Evolutionary conservation across 2,797 vertebrate species (phyloP), one percentile per base, ranked within the genome.

Genomic region (Danio aesculapii): DNA sequence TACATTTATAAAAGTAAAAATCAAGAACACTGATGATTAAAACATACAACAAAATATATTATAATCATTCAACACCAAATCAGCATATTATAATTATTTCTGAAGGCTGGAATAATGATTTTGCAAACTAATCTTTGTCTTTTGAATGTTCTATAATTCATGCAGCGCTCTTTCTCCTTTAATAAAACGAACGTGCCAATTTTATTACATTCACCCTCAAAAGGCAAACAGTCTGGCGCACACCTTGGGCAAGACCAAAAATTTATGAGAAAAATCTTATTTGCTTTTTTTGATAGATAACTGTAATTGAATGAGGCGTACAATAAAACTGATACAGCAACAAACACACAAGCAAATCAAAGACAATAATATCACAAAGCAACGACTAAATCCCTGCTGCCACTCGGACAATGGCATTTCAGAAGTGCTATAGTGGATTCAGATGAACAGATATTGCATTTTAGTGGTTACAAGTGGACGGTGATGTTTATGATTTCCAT

Each of bases 151-250:
- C 13, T 13, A 67, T 67, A 16, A 46, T 47, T 77, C 19, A 17
- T 47, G 21, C 19, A 49, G 43, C 8, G 30, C 46, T 47, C 61
- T 67, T 16, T 41, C 9, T 47, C 8, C 5, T 44, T 69, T 53
- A 72, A 82, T 74, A 69, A 55, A 55, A 5, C 16, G 55, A 78
- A 78, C 77, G 58, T 2, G 43, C 13, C 12, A 30, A 62, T 64
- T 57, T 83, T 81, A 69, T 81, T 81, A 70, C 57, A 64, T 52
- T 17, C 19, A 59, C 50, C 9, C 77, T 80, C 21, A 21, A 67
- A 58, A 70, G 64, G 50, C 50, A 55, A 69, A 59, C 8, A 41
- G 3, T 75, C 63, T 75, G 63, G 55, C 63, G 2, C 39, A 39
- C 64, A 64, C 39, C 75, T 52, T 67, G 62, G 61, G 16, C 2